Conservation (phyloP, 2,888 invertebrate species). For the Machimus rusticus region DNA sequence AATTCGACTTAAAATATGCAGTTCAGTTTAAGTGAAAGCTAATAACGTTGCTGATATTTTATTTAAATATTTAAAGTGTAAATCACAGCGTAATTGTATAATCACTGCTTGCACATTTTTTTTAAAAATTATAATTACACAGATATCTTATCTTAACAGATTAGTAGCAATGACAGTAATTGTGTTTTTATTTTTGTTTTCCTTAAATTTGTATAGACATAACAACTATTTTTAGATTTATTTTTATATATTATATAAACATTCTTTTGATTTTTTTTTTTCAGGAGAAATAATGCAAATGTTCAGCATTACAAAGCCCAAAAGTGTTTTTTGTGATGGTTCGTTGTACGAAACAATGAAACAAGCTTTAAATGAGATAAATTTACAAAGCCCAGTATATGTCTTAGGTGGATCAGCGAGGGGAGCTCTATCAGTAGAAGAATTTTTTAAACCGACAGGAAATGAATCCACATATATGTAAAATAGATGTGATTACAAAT, state of each 20-base stretch:
- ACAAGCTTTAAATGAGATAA: constrained; percentile 51
- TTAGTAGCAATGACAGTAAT: neutral
- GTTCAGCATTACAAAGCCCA: constrained; percentile 57
- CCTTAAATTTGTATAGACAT: neutral
- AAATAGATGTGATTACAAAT: neutral
- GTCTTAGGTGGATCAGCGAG: constrained; percentile 53
- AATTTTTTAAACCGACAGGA: constrained; percentile 50
- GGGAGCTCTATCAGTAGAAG: constrained; percentile 51
- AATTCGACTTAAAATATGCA: neutral
- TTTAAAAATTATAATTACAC: no score
- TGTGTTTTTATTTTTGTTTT: neutral
- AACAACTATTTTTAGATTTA: neutral
- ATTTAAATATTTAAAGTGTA: neutral
- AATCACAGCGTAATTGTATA: neutral
- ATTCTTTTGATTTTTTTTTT: neutral
- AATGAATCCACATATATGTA: constrained; percentile 41
- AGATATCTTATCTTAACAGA: neutral
- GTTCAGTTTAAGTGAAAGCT: neutral
- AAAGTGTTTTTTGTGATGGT: constrained; percentile 59
- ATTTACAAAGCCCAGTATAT: constrained; percentile 52
- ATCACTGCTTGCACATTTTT: neutral
- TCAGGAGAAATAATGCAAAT: constrained; percentile 56
- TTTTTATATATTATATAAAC: no score
- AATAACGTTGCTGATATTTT: neutral
- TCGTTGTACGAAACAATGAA: constrained; percentile 52